Evolutionary conservation across 1,140 invertebrate species (phyloP).

Genomic region (Apolygus lucorum): DNA sequence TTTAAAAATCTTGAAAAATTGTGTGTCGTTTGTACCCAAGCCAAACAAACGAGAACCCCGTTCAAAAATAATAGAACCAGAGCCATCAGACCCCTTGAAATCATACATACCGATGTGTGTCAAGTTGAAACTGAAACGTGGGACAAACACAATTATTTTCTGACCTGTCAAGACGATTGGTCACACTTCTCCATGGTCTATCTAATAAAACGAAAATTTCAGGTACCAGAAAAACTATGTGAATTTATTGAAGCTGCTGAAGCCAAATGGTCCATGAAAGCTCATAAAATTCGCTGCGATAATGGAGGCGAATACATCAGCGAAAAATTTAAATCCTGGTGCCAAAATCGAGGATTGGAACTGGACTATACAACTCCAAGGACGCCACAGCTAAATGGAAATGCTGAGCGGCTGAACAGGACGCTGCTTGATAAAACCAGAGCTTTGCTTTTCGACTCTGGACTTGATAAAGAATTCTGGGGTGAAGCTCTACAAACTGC

Average conservation of each 20-base stretch:
- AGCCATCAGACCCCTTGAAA: background rate
- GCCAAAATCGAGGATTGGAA: slow-evolving; percentile 33
- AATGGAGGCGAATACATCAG: slow-evolving; percentile 35
- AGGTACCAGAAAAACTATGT: slow-evolving; percentile 35
- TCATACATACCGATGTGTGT: slow-evolving; percentile 18
- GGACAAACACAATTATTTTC: slow-evolving; percentile 36
- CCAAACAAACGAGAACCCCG: background rate
- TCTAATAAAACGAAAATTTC: slow-evolving; percentile 35
- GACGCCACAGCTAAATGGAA: slow-evolving; percentile 40
- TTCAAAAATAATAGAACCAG: background rate
- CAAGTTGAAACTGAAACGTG: background rate
- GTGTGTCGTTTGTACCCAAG: background rate
- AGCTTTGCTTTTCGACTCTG: slow-evolving; percentile 34
- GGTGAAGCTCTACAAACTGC: slow-evolving; percentile 34
- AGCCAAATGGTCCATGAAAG: slow-evolving; percentile 28
- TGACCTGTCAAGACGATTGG: slow-evolving; percentile 40
- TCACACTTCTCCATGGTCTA: slow-evolving; percentile 37
- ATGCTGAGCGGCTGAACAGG: slow-evolving; percentile 38
- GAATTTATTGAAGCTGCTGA: slow-evolving; percentile 30
- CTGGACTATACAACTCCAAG: slow-evolving; percentile 33
- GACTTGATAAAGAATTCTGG: slow-evolving; percentile 35
- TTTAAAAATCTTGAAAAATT: background rate
- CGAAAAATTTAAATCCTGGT: slow-evolving; percentile 32
- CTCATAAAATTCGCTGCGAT: slow-evolving; percentile 32
- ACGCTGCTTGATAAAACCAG: slow-evolving; percentile 37